Base-by-base conservation (phyloP, 2,113 vertebrate species). In the Thymallus thymallus region DNA sequence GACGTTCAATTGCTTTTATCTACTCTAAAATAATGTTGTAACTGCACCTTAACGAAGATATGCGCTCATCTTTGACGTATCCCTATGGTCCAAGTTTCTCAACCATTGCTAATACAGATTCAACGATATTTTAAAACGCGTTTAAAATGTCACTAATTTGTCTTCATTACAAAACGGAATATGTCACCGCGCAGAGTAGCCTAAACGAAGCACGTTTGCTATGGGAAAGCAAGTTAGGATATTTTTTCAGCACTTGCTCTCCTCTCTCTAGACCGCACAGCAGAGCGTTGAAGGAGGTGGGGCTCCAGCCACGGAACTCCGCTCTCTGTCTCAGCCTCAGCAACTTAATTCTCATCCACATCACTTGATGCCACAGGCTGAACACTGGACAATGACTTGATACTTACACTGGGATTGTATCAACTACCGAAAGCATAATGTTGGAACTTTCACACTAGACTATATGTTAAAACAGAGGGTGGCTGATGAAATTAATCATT, bases 201-300 rank as follows among this genome's bases (percentile, higher is more conserved):
- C 35, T 76, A 76, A 69, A 86, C 86, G 84, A 88, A 86, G 82
- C 82, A 16, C 18, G 73, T 88, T 89, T 85, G 81, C 88, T 87
- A 83, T 84, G 87, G 86, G 64, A 66, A 63, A 66, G 89, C 90
- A 88, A 91, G 89, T 89, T 88, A 82, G 74, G 84, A 87, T 84
- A 84, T 79, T 48, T 80, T 79, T 84, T 81, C 76, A 81, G 74
- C 82, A 85, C 80, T 87, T 82, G 85, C 87, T 88, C 82, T 74
- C 64, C 80, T 82, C 80, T 82, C 83, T 83, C 81, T 71, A 58
- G 24, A 79, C 79, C 76, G 77, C 88, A 86, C 86, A 85, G 83
- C 85, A 26, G 82, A 85, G 87, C 86, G 86, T 88, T 82, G 88
- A 88, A 88, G 90, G 90, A 91, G 91, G 92, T 85, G 92, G 90